A percentile compares a stretch with the other conserved stretches of the same genome.
Conservation (phyloP, 2,113 vertebrate species). For the Lipophrys pholis region DNA sequence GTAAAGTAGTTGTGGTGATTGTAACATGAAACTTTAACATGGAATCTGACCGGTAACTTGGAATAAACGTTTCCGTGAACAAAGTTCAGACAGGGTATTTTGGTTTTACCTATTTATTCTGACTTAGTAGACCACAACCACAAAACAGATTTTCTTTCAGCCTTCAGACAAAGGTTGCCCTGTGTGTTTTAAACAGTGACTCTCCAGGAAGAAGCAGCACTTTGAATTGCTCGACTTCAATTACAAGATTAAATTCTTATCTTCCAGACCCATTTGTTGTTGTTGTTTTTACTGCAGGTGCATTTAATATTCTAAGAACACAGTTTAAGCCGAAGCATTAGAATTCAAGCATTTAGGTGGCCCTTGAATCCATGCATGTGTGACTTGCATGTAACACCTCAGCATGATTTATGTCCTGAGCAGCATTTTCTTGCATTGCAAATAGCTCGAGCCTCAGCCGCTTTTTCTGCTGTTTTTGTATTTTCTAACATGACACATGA, state of each 20-base stretch:
- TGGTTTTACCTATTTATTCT: constrained; percentile 12
- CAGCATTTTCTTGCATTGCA: constrained; percentile 83
- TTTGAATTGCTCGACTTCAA: not conserved
- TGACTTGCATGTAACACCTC: constrained; percentile 58
- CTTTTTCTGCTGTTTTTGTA: constrained; percentile 75
- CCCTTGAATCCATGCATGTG: constrained; percentile 34
- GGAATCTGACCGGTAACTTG: not conserved
- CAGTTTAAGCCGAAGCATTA: constrained; percentile 25
- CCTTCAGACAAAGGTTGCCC: not conserved
- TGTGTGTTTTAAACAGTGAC: not conserved
- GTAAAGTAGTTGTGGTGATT: too few relatives aligned
- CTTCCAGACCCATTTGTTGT: constrained; percentile 13
- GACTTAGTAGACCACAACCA: not conserved
- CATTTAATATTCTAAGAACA: constrained; percentile 24
- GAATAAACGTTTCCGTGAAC: not conserved
- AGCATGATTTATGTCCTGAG: constrained; percentile 87
- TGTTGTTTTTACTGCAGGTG: not conserved
- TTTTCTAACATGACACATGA: constrained; percentile 90
- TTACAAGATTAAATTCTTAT: not conserved
- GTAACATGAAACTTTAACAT: too few relatives aligned
- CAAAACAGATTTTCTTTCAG: constrained; percentile 3
- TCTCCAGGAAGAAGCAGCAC: not conserved
- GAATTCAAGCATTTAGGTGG: constrained; percentile 38
- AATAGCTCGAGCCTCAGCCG: constrained; percentile 50
- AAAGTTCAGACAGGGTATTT: not conserved